These are phyloP conservation scores for Gulo gulo DNA, from an alignment of 2,113 vertebrate genomes.

Conservation along the genomic window DNA sequence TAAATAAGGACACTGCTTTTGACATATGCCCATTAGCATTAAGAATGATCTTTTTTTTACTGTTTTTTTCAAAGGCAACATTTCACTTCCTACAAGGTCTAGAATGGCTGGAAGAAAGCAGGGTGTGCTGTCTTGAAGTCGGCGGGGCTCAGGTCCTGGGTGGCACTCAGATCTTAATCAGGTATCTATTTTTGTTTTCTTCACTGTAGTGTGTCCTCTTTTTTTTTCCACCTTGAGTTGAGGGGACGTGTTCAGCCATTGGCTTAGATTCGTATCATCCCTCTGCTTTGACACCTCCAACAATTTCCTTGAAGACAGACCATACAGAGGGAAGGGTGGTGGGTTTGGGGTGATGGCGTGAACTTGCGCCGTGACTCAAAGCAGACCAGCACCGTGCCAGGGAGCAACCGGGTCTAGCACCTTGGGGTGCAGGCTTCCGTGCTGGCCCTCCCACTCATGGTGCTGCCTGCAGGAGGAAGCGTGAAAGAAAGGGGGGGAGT, in stretches of 20 bases:
- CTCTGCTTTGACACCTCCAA: not conserved
- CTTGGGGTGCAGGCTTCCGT: not conserved
- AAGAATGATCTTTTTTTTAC: not conserved
- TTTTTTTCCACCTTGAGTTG: no score
- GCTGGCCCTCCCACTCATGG: rapidly evolving
- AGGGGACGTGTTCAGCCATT: not conserved
- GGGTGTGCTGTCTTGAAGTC: not conserved
- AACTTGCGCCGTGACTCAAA: not conserved
- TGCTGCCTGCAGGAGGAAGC: not conserved
- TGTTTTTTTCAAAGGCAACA: not conserved
- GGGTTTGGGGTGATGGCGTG: not conserved
- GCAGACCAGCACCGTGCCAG: not conserved
- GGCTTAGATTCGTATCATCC: not conserved
- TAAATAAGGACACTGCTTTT: not conserved
- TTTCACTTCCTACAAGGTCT: not conserved
- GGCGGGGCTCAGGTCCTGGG: not conserved
- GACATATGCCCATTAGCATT: not conserved
- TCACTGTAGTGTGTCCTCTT: no score
- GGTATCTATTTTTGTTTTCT: not conserved
- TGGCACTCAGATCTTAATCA: not conserved
- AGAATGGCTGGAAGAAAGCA: not conserved
- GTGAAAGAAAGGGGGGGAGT: not conserved
- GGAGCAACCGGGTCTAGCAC: not conserved
- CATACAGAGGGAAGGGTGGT: not conserved
- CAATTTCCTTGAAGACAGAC: not conserved